Percentiles rank a stretch among this genome's conserved stretches.
These are phyloP conservation scores for Eupeodes luniger DNA, from an alignment of 2,888 invertebrate species.

Conservation along the genomic window DNA sequence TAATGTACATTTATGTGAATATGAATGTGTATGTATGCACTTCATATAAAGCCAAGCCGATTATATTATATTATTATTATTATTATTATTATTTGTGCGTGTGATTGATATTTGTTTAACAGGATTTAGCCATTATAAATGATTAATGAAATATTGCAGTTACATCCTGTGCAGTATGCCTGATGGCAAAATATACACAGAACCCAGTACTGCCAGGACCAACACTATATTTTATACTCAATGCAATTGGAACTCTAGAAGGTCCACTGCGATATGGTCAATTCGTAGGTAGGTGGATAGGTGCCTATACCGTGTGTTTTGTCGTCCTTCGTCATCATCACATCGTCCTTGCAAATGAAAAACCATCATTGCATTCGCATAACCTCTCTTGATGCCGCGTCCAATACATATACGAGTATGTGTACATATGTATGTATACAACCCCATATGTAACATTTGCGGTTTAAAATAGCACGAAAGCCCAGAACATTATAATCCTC, in stretches of 20 bases:
- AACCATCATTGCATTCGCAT: neutral
- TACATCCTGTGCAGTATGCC: conserved; percentile 63
- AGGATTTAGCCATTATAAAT: conserved; percentile 73
- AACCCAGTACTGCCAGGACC: neutral
- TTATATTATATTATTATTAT: conserved; percentile 31
- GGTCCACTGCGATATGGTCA: neutral
- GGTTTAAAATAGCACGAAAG: conserved; percentile 45
- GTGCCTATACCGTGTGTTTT: neutral
- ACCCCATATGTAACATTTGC: conserved; percentile 52
- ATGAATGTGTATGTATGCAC: neutral
- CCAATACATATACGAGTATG: neutral
- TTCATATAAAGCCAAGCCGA: conserved; percentile 42
- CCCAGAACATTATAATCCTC: conserved; percentile 57
- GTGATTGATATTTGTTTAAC: conserved; percentile 75
- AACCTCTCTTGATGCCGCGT: neutral
- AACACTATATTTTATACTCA: neutral
- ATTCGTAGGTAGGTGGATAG: neutral
- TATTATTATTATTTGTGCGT: conserved; percentile 59
- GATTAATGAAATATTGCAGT: conserved; percentile 73
- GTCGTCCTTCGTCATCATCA: conserved; percentile 1
- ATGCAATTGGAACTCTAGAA: neutral
- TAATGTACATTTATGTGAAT: neutral
- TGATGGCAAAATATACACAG: conserved; percentile 23
- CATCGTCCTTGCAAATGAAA: neutral
- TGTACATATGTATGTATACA: no score